Evolutionary conservation across 1,140 invertebrate species (phyloP).

Genomic region (Aphelenchoides fujianensis): DNA sequence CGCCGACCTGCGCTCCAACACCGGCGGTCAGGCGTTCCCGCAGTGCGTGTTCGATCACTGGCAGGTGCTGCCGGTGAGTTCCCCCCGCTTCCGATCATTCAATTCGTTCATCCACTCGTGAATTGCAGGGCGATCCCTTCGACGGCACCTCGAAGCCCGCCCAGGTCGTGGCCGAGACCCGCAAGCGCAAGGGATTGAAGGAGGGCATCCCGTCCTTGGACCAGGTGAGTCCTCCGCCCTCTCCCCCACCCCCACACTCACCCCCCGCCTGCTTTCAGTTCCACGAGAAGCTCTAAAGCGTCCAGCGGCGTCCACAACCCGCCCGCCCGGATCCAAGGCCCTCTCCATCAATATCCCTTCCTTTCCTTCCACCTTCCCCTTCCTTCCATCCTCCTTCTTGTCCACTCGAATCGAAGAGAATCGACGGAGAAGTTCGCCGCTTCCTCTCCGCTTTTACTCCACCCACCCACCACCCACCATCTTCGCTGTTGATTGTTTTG

Average conservation of each 20-base stretch:
- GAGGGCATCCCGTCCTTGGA: constrained; percentile 93
- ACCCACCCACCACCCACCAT: background rate
- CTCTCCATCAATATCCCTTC: too few species aligned
- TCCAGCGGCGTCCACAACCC: background rate
- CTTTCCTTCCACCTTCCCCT: too few species aligned
- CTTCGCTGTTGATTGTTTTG: constrained; percentile 19
- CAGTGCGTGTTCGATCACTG: constrained; percentile 99
- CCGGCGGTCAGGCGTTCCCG: constrained; percentile 98
- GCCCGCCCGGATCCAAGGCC: too few species aligned
- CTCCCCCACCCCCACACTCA: too few species aligned
- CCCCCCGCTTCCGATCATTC: constrained; percentile 83
- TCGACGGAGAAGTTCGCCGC: too few species aligned
- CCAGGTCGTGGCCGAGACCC: constrained; percentile 74
- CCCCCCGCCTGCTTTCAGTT: too few species aligned
- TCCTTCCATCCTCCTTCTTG: too few species aligned
- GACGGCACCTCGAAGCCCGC: constrained; percentile 77
- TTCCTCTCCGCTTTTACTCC: background rate
- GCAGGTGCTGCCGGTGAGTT: constrained; percentile 91
- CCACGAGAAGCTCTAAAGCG: constrained; percentile 69
- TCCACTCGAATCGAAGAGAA: too few species aligned
- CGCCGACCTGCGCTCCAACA: constrained; percentile 93
- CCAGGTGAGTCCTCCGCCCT: too few species aligned
- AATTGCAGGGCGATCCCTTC: constrained; percentile 86
- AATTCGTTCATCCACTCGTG: too few species aligned
- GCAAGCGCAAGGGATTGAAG: constrained; percentile 98